Evolutionary conservation across 2,113 vertebrate genomes (phyloP), one percentile per base, ranked within the genome.

Genomic region (Anoplopoma fimbria): DNA sequence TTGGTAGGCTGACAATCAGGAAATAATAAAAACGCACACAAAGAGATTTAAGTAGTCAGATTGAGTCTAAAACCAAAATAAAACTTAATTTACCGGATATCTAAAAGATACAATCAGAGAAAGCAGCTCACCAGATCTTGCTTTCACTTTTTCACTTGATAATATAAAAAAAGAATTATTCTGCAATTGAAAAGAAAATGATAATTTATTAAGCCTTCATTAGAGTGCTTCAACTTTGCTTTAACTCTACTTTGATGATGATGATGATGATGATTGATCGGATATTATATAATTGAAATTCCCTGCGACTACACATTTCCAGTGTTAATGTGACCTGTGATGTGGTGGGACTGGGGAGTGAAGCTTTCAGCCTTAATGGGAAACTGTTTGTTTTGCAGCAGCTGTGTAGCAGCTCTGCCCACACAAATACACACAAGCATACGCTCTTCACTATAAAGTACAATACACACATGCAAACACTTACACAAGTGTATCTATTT

Each of bases 371-470:
- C 55, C 38, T 17, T 19, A 57, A 77, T 78, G 53, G 64, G 21
- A 42, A 80, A 36, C 19, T 86, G 90, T 92, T 91, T 93, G 86
- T 70, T 91, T 53, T 82, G 58, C n/a, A 81, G 85, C 90, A 91
- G 84, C 81, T 87, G 88, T 49, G 34, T 21, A 15, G 45, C 82
- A 77, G 89, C 82, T 82, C 72, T 74, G 51, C 68, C 29, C 75
- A 76, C 83, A 87, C 63, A 70, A 36, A 83, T 9, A 72, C 81
- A 78, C 77, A 87, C 76, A 74, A 23, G 49, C 53, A 63, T 6
- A 71, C 55, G 10, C 34, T 38, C 27, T 64, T 67, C 15, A 81
- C 68, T 74, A 63, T 34, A 63, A 60, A 80, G 25, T 23, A 45
- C 29, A 75, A 12, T n/a, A 38, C 36, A 51, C 38, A 42, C 49